Evolutionary conservation across 2,797 vertebrate species (phyloP).

Genomic region (Ceyx erithaca): DNA sequence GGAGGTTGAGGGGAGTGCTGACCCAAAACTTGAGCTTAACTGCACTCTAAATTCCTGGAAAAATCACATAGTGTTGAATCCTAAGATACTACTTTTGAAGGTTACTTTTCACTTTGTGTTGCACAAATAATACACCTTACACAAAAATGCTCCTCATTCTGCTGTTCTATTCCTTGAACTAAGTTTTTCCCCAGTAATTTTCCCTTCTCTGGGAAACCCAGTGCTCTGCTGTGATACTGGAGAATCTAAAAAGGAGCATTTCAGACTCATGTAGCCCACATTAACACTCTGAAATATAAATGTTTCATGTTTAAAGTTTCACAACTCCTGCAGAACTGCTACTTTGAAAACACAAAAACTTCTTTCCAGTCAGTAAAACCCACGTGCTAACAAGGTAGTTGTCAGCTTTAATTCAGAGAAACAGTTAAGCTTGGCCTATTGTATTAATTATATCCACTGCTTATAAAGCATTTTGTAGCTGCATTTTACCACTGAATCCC

Average conservation of each 20-base stretch:
- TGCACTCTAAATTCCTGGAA: background rate
- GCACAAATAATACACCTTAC: background rate
- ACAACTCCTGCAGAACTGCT: background rate
- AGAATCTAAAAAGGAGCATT: background rate
- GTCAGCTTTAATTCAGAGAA: conserved; percentile 25
- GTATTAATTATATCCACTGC: conserved; percentile 21
- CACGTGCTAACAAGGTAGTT: background rate
- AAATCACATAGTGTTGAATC: background rate
- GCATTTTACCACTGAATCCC: conserved; percentile 21
- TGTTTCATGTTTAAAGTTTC: background rate
- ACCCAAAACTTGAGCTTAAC: background rate
- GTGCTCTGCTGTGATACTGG: background rate
- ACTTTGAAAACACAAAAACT: background rate
- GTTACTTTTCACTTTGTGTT: background rate
- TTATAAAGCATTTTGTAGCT: background rate
- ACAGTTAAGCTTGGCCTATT: background rate
- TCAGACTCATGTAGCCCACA: background rate
- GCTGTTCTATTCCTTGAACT: background rate
- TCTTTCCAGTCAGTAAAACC: background rate
- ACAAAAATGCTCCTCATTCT: background rate
- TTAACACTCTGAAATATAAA: background rate
- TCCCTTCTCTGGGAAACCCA: background rate
- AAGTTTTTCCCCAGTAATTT: background rate
- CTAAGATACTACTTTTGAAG: background rate
- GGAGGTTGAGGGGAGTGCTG: background rate